Percentiles rank a stretch among this genome's conserved stretches.
phyloP scores from a whole-genome alignment of 1,140 invertebrate genomes.

The Zophobas morio region DNA sequence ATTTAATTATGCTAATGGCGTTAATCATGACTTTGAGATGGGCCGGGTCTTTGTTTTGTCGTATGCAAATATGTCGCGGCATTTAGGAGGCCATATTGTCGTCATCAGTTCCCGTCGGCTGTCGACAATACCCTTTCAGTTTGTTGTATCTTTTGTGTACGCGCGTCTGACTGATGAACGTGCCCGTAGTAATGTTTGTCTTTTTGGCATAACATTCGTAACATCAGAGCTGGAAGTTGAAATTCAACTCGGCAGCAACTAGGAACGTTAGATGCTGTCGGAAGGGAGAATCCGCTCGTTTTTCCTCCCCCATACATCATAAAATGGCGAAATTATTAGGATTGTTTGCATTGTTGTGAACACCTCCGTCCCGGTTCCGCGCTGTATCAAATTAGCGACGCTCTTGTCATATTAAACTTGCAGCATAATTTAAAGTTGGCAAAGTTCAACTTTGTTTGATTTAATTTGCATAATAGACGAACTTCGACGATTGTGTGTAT shows the following conservation, averaged over 20 bases:
- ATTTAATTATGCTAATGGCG: background rate
- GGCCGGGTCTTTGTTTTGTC: background rate
- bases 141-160: background rate
- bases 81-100: background rate
- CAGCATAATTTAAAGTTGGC: constrained; percentile 39
- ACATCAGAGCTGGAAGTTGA: background rate
- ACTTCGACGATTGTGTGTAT: constrained; percentile 25
- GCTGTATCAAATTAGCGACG: constrained; percentile 27
- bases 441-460: constrained; percentile 33
- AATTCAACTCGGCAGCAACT: background rate
- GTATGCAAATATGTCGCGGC: background rate
- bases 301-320: constrained; percentile 2
- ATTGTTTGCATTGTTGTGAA: constrained; percentile 31
- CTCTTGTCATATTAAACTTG: constrained; percentile 34
- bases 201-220: background rate
- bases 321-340: constrained; percentile 9
- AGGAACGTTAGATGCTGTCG: background rate
- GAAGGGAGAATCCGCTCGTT: background rate
- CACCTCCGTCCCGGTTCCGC: constrained; percentile 9
- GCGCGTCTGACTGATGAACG: constrained; percentile 1
- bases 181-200: background rate
- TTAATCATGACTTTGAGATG: background rate
- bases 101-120: constrained; percentile 3
- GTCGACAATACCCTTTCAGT: background rate
- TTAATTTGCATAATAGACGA: constrained; percentile 38